These are phyloP conservation scores for Saccostrea cuccullata DNA, from an alignment of 1,140 invertebrate species.

Conservation along the genomic window DNA sequence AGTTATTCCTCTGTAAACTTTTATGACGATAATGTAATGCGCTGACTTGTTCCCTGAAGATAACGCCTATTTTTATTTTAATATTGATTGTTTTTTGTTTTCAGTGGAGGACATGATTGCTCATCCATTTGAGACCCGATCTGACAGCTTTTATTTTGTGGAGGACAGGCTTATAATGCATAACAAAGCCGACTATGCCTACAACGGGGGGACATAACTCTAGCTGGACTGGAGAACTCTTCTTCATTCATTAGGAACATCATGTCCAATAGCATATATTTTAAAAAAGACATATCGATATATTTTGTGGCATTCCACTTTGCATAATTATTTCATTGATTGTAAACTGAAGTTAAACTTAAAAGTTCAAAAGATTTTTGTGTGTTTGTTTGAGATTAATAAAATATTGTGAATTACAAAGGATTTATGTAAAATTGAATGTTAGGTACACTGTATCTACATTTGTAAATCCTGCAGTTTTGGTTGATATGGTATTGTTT, in stretches of 20 bases:
- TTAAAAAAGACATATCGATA: neutral
- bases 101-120: slow-evolving; percentile 97
- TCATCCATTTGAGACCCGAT: slow-evolving; percentile 96
- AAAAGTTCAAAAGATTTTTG: neutral
- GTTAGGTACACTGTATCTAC: too few species aligned
- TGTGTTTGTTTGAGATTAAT: neutral
- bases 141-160: slow-evolving; percentile 99
- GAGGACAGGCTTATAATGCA: slow-evolving; percentile 98
- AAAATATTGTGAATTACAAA: neutral
- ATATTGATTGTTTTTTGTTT: slow-evolving; percentile 55
- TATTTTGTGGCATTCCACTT: neutral
- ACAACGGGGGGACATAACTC: slow-evolving; percentile 79
- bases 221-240: slow-evolving; percentile 22
- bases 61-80: neutral
- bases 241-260: neutral
- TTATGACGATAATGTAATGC: too few species aligned
- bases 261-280: slow-evolving; percentile 9
- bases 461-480: too few species aligned
- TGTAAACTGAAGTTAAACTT: neutral
- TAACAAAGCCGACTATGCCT: slow-evolving; percentile 98
- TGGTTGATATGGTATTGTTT: too few species aligned
- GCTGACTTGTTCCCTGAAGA: too few species aligned
- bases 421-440: too few species aligned
- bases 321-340: neutral
- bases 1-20: too few species aligned